phyloP scores from a whole-genome alignment of 1,140 invertebrate genomes.

The Liolophura sinensis region DNA sequence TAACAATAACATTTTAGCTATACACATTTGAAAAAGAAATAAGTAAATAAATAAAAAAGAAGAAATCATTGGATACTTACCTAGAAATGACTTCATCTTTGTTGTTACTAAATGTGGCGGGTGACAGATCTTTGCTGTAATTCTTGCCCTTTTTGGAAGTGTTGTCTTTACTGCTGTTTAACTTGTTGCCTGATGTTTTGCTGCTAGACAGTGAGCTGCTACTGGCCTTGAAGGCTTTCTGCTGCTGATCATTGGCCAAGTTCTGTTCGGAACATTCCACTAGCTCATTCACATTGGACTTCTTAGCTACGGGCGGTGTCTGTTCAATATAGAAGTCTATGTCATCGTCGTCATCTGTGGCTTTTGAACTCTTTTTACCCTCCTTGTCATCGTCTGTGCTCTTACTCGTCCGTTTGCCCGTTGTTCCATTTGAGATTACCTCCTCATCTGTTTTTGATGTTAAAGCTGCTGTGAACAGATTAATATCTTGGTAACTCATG shows the following conservation, averaged over 20 bases:
- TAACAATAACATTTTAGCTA: too few species aligned
- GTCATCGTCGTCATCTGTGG: slow-evolving; percentile 45
- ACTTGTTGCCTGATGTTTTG: slow-evolving; percentile 36
- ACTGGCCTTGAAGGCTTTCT: slow-evolving; percentile 47
- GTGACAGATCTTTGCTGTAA: slow-evolving; percentile 45
- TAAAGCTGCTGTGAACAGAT: slow-evolving; percentile 39
- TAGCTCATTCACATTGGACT: slow-evolving; percentile 53
- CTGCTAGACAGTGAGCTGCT: slow-evolving; percentile 27
- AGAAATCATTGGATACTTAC: slow-evolving; percentile 22
- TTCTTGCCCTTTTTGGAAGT: slow-evolving; percentile 49
- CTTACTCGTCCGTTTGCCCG: slow-evolving; percentile 36
- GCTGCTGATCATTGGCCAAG: slow-evolving; percentile 47
- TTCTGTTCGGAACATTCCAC: slow-evolving; percentile 47
- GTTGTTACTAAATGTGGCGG: slow-evolving; percentile 50
- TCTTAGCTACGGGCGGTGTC: slow-evolving; percentile 34
- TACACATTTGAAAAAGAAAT: neutral
- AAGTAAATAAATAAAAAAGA: neutral
- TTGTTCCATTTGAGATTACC: slow-evolving; percentile 55
- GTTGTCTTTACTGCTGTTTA: slow-evolving; percentile 52
- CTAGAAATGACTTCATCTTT: slow-evolving; percentile 50
- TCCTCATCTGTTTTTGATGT: slow-evolving; percentile 54
- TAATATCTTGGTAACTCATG: too few species aligned
- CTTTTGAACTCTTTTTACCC: slow-evolving; percentile 35
- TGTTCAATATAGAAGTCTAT: slow-evolving; percentile 51
- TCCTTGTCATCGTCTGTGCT: slow-evolving; percentile 27